Evolutionary conservation across 2,888 invertebrate species (phyloP).

Genomic region (Lottia scabra): DNA sequence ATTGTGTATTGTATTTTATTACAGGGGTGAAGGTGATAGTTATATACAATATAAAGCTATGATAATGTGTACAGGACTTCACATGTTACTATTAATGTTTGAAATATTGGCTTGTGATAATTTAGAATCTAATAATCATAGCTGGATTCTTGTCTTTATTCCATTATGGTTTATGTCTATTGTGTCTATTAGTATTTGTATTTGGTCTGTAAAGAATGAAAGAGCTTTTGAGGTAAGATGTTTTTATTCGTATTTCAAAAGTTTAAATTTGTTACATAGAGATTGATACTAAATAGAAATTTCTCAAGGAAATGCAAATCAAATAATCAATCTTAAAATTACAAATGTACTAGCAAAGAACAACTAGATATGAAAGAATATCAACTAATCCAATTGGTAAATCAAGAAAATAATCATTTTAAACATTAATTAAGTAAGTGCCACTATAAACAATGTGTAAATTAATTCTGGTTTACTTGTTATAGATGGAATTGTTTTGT

Average conservation of each 20-base stretch:
- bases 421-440: too few relatives aligned
- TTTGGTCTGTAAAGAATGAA: constrained; percentile 99
- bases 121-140: constrained; percentile 81
- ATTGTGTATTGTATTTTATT: constrained; percentile 52
- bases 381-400: too few relatives aligned
- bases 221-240: constrained; percentile 89
- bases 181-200: constrained; percentile 94
- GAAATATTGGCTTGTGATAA: constrained; percentile 96
- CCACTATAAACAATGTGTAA: too few relatives aligned
- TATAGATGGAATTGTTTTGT: constrained; percentile 93
- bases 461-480: constrained; percentile 46
- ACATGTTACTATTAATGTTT: constrained; percentile 94
- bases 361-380: too few relatives aligned
- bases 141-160: constrained; percentile 79
- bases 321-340: not conserved
- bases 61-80: constrained; percentile 94
- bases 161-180: constrained; percentile 96
- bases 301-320: not conserved
- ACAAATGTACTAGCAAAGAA: too few relatives aligned
- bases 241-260: too few relatives aligned
- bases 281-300: too few relatives aligned
- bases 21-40: constrained; percentile 92
- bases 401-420: too few relatives aligned
- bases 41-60: constrained; percentile 98
- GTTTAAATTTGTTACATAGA: too few relatives aligned